These are phyloP conservation scores for Galagoides demidoff DNA, from an alignment of 2,797 vertebrate genomes.

Conservation along the genomic window DNA sequence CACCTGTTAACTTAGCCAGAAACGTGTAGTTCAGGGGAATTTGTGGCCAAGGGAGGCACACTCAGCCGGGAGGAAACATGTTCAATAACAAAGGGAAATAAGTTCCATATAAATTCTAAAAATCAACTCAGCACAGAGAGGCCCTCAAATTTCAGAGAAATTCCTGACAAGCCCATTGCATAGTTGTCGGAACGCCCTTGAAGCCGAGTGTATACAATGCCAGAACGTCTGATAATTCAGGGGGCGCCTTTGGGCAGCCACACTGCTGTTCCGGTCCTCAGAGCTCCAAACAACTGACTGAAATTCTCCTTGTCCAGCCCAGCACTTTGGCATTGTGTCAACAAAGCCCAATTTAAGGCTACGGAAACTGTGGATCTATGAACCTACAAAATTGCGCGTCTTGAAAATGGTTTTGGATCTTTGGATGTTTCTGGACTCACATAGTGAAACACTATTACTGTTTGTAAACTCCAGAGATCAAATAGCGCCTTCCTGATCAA, in stretches of 20 bases:
- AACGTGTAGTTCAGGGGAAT: not conserved
- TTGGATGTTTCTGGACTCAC: slow-evolving; percentile 64
- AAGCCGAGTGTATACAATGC: not conserved
- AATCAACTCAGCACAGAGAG: slow-evolving; percentile 39
- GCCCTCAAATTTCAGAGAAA: slow-evolving; percentile 36
- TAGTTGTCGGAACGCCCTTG: slow-evolving; percentile 35
- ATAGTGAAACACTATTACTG: not conserved
- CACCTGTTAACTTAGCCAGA: not conserved
- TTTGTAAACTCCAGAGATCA: slow-evolving; percentile 50
- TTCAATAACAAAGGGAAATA: not conserved
- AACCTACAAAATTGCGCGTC: slow-evolving; percentile 4
- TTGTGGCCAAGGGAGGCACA: rapidly evolving
- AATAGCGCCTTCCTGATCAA: not conserved
- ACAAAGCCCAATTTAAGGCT: slow-evolving; percentile 55
- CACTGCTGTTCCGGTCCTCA: not conserved
- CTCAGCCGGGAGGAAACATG: not conserved
- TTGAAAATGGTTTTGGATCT: slow-evolving; percentile 49
- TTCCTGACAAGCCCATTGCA: slow-evolving; percentile 53
- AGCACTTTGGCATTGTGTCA: not conserved
- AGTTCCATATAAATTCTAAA: slow-evolving; percentile 31
- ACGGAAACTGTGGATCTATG: not conserved
- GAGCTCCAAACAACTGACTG: not conserved
- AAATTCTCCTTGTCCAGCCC: slow-evolving; percentile 14
- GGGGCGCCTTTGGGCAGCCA: not conserved
- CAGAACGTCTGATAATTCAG: not conserved